Conservation (phyloP, 2,113 vertebrate genomes). For the Rhinopomastus cyanomelas region DNA sequence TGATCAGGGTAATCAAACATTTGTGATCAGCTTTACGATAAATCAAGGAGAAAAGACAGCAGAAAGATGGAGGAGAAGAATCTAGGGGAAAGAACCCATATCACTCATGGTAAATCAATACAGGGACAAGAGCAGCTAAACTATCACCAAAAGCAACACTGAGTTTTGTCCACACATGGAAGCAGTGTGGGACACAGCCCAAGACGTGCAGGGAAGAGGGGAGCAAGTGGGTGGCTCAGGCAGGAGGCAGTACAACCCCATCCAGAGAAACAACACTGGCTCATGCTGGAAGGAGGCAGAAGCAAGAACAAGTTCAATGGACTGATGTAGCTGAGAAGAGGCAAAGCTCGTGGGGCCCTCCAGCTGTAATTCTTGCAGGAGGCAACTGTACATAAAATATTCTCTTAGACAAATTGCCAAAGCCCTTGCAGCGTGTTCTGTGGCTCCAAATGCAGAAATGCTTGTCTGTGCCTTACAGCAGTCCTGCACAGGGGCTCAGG, state of each 20-base stretch:
- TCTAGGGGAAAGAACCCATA: not conserved
- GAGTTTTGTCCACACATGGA: rapidly evolving
- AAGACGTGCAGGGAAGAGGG: rapidly evolving
- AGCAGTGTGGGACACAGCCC: rapidly evolving
- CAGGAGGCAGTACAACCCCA: not conserved
- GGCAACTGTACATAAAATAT: rapidly evolving
- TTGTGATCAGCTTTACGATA: not conserved
- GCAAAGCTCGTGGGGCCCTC: not conserved
- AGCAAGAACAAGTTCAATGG: not conserved
- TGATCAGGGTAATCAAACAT: not conserved
- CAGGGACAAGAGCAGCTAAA: not conserved
- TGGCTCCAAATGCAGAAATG: not conserved
- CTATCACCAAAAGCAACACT: not conserved
- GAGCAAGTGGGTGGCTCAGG: not conserved
- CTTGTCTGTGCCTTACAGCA: not conserved
- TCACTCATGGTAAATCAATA: not conserved
- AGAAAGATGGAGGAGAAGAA: not conserved
- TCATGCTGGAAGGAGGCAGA: not conserved
- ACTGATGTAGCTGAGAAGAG: not conserved
- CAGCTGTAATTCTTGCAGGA: rapidly evolving
- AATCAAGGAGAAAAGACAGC: not conserved
- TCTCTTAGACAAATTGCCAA: not conserved
- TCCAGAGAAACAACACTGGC: not conserved
- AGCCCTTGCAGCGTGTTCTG: not conserved
- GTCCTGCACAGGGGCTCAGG: not conserved